A percentile compares a stretch with the other conserved stretches of the same genome.
These are phyloP conservation scores for Copsychus sechellarum DNA, from an alignment of 2,113 vertebrate genomes.

Conservation along the genomic window DNA sequence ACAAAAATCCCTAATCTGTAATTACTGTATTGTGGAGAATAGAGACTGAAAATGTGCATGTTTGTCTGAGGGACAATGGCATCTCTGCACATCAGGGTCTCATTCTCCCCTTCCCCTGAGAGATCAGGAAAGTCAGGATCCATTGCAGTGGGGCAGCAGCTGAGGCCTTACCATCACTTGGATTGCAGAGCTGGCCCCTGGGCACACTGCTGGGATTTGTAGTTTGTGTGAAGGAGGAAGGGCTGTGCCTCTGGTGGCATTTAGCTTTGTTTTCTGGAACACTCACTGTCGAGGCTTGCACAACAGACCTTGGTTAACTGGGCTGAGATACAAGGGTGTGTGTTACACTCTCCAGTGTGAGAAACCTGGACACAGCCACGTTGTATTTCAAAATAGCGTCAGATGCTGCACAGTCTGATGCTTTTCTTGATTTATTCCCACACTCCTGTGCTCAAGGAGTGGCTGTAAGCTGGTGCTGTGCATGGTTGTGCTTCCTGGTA, in stretches of 20 bases:
- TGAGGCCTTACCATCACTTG: neutral
- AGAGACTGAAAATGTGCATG: neutral
- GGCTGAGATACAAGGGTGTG: neutral
- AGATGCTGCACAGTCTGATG: neutral
- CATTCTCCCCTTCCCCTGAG: neutral
- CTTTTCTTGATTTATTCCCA: neutral
- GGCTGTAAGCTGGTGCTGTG: neutral
- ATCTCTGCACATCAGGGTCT: rapidly evolving
- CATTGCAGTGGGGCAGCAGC: neutral
- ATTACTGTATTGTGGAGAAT: neutral
- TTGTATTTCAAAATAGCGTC: neutral
- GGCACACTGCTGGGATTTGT: neutral
- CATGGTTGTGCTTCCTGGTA: neutral
- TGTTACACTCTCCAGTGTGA: neutral
- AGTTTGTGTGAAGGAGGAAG: neutral
- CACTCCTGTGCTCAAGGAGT: neutral
- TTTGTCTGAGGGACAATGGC: neutral
- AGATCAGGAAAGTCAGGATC: neutral
- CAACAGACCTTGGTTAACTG: neutral
- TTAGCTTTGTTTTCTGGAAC: neutral
- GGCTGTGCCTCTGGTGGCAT: neutral
- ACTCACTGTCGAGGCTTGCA: rapidly evolving
- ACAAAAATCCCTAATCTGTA: neutral
- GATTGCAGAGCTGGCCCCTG: neutral
- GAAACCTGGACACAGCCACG: neutral